Evolutionary conservation across 2,797 vertebrate genomes (phyloP), one percentile per base, ranked within the genome.

Genomic region (Scolopax rusticola): DNA sequence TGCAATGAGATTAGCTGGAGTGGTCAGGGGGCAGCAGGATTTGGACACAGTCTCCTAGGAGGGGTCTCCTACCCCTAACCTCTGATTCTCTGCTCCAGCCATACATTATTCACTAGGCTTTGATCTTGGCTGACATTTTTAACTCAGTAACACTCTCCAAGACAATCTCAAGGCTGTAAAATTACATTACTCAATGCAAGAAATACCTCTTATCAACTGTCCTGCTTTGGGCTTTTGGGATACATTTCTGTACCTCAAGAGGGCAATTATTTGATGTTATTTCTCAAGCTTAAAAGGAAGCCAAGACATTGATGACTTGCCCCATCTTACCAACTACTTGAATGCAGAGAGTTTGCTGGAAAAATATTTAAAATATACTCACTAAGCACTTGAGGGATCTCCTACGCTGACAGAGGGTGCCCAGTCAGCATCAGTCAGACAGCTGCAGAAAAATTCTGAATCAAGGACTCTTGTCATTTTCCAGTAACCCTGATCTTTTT

Each of bases 141-240:
- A 95, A 96, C 83, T 93, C 68, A 41, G 91, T 61, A 96, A 85
- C 78, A 74, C 93, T 84, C 79, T 94, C 61, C 90, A 93, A 71
- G 90, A 95, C 88, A 94, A 91, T 92, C 94, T 97, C 83, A 75
- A 95, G 91, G 93, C 63, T 90, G 87, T 87, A 97, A 96, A 97
- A 97, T 91, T 74, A 92, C 97, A 97, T 97, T 97, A 96, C 57
- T 96, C 81, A 93, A 95, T 59, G 69, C 91, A 95, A 97, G 86
- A 91, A 97, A 96, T 90, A 96, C 93, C 96, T 97, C 81, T 96
- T 88, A 96, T 90, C 54, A 94, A 89, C 70, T 94, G 87, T 97
- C 92, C 89, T 93, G 89, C 56, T 91, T 93, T 89, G 85, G 86
- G 67, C 38, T 92, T 94, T 92, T 93, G 84, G 96, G 90, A 85